Base-by-base conservation (phyloP, 92 coral and sea anemone species). In the Umimayanthus kanabou region DNA sequence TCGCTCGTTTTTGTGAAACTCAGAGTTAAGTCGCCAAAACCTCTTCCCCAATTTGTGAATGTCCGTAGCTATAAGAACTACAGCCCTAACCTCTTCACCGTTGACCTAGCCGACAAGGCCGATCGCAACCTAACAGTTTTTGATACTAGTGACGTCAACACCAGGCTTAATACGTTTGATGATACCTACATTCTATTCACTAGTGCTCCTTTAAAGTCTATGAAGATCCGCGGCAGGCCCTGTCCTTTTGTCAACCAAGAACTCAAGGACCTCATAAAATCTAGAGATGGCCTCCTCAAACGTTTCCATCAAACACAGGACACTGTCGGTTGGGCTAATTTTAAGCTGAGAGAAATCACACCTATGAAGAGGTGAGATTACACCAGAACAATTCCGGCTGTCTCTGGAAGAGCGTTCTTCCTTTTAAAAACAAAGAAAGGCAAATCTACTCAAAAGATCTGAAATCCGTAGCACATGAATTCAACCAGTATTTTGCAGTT, bases 221-320 rank as follows among this genome's bases (percentile, higher is more conserved):
- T 92, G 26, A 88, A 73, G 65, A 49, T 88, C 40, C 93, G 89
- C 71, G 79, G 85, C 47, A 87, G 91, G 14, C 93, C 93, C 29
- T 90, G 91, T 73, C 91, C 96, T 42, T 89, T 88, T 80, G 92
- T 87, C 64, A 89, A 88, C 16, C 83, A 70, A 42, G 94, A 88
- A 76, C 81, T 93, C 22, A 91, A 88, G 58, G 89, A 91, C 3
- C 85, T 77, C 47, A 89, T 85, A 89, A 89, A 77, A 89, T 85
- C 89, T 5, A 42, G 80, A 84, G 73, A 85, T 89, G 42, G 73
- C 72, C 82, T 88, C 74, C 88, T 89, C 25, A 87, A 90, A 11
- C 91, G 85, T 55, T 92, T 84, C 76, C 90, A 47, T 50, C 87
- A 80, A 75, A 80, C 92, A 28, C 90, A 88, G 6, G 81, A 88